Conservation (phyloP, 2,797 vertebrate species). For the Catostomus latipinnis region DNA sequence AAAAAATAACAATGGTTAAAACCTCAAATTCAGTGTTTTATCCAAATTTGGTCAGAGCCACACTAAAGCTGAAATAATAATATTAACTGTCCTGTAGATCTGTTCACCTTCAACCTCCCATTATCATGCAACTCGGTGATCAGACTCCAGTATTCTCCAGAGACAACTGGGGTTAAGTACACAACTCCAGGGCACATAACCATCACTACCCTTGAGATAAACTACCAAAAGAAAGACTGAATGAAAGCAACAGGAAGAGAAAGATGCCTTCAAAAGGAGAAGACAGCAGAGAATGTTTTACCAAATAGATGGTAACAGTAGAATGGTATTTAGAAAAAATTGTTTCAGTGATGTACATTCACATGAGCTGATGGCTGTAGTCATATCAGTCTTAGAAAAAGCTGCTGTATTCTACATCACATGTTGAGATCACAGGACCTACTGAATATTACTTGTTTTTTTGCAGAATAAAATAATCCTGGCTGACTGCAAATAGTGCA, state of each 20-base stretch:
- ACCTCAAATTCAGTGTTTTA: neutral
- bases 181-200: conserved; percentile 33
- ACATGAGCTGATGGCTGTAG: no score
- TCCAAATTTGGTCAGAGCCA: conserved; percentile 19
- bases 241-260: neutral
- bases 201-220: conserved; percentile 19
- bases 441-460: no score
- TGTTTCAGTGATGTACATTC: no score
- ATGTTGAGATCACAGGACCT: no score
- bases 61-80: conserved; percentile 43
- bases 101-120: conserved; percentile 41
- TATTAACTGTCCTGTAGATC: conserved; percentile 35
- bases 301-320: neutral
- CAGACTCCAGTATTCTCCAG: conserved; percentile 34
- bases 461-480: no score
- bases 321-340: neutral
- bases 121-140: conserved; percentile 31
- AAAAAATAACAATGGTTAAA: conserved; percentile 32
- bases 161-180: conserved; percentile 37
- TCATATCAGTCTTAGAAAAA: no score
- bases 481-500: no score
- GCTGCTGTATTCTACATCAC: no score
- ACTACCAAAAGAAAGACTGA: conserved; percentile 27
- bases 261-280: neutral
- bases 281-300: no score